phyloP scores from a whole-genome alignment of 2,113 vertebrate genomes.

The Dryoscopus gambensis region DNA sequence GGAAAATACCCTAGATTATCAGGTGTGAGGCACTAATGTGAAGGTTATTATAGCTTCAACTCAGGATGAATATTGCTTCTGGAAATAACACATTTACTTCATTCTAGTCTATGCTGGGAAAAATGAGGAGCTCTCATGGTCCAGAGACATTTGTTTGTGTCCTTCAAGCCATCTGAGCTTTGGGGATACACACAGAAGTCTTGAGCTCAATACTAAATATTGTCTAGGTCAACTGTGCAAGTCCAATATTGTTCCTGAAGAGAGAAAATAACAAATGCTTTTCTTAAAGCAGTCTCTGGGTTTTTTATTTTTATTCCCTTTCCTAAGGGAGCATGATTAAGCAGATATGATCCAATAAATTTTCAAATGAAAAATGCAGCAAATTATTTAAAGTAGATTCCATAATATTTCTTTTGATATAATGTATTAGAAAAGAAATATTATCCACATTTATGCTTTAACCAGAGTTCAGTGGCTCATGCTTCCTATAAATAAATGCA shows the following conservation, averaged over 20 bases:
- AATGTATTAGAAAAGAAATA: background rate
- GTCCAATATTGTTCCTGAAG: background rate
- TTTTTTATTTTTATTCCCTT: background rate
- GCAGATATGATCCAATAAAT: background rate
- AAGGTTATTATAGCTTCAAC: background rate
- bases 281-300: background rate
- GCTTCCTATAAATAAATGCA: background rate
- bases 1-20: background rate
- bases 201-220: constrained; percentile 46
- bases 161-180: background rate
- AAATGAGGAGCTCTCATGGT: background rate
- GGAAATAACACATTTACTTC: background rate
- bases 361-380: background rate
- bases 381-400: background rate
- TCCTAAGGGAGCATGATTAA: background rate
- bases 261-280: background rate
- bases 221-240: background rate
- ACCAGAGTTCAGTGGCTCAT: background rate
- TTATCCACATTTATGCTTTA: background rate
- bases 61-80: background rate
- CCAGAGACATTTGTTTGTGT: background rate
- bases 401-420: background rate
- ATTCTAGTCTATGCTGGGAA: background rate
- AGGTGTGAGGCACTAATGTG: background rate
- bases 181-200: background rate